These are phyloP conservation scores for Gyrodactylus bullatarudis DNA, from an alignment of 1,140 invertebrate genomes.

Conservation along the genomic window DNA sequence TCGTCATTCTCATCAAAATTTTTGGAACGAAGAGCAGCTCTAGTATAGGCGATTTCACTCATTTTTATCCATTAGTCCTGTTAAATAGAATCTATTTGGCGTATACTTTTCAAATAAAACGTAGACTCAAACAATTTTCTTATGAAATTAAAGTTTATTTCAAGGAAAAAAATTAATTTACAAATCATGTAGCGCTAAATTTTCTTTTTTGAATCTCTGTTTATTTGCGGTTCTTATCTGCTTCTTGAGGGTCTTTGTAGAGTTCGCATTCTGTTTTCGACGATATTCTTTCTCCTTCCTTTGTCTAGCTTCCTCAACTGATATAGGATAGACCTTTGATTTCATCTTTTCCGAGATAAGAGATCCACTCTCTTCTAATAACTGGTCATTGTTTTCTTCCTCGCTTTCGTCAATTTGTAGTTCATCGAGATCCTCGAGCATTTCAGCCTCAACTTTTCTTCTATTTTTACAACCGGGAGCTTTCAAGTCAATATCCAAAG, in stretches of 20 bases:
- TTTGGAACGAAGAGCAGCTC: too few species aligned
- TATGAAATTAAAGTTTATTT: not conserved
- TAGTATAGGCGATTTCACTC: too few species aligned
- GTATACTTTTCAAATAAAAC: too few species aligned
- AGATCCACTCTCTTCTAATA: not conserved
- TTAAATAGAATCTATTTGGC: too few species aligned
- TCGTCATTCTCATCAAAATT: too few species aligned
- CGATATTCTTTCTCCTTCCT: not conserved
- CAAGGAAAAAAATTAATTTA: not conserved
- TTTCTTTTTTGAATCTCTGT: not conserved
- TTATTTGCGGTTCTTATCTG: not conserved
- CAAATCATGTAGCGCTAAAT: not conserved
- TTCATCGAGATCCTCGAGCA: not conserved
- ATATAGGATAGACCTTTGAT: not conserved
- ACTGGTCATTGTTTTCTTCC: too few species aligned
- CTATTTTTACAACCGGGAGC: not conserved
- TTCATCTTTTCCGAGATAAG: not conserved
- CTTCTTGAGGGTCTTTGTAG: not conserved
- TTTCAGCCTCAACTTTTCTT: not conserved
- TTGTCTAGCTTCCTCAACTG: not conserved
- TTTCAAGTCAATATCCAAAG: constrained; percentile 1
- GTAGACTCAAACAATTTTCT: too few species aligned
- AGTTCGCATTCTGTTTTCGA: not conserved
- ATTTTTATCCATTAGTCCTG: too few species aligned
- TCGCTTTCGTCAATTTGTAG: not conserved